Conservation (phyloP, 2,113 vertebrate genomes). For the Erythrocercus mccallii region DNA sequence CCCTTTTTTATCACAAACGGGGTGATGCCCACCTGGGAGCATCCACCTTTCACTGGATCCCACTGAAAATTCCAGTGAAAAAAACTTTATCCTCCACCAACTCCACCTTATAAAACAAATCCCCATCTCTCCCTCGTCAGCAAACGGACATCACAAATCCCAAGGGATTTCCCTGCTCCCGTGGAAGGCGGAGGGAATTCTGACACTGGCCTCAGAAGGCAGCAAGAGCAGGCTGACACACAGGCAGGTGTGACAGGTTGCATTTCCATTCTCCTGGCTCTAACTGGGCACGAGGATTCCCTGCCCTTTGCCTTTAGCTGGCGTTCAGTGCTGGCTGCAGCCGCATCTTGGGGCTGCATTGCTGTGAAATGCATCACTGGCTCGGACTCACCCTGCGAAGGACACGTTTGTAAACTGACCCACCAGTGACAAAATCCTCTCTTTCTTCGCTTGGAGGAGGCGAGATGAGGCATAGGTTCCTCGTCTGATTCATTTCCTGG, state of each 20-base stretch:
- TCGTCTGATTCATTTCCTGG: slow-evolving; percentile 78
- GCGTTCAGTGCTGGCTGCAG: slow-evolving; percentile 3
- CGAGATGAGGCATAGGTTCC: slow-evolving; percentile 61
- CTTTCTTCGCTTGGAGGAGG: slow-evolving; percentile 43
- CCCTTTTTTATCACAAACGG: background rate
- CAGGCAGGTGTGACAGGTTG: background rate
- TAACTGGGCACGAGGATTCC: background rate
- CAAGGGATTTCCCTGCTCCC: background rate
- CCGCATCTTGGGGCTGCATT: slow-evolving; percentile 55
- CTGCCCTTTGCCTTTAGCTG: slow-evolving; percentile 16
- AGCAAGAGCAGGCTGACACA: background rate
- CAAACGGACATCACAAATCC: background rate
- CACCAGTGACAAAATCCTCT: slow-evolving; percentile 65
- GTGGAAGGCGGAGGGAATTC: background rate
- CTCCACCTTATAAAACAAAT: background rate
- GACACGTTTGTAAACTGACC: slow-evolving; percentile 68
- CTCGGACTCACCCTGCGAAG: slow-evolving; percentile 67
- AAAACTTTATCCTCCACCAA: background rate
- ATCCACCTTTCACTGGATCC: background rate
- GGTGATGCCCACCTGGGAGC: background rate
- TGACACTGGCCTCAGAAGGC: background rate
- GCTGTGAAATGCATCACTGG: slow-evolving; percentile 61
- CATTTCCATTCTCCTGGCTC: background rate
- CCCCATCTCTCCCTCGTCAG: background rate
- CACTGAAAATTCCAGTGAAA: background rate